Conservation (phyloP, 2,113 vertebrate species). For the Phalacrocorax pelagicus region DNA sequence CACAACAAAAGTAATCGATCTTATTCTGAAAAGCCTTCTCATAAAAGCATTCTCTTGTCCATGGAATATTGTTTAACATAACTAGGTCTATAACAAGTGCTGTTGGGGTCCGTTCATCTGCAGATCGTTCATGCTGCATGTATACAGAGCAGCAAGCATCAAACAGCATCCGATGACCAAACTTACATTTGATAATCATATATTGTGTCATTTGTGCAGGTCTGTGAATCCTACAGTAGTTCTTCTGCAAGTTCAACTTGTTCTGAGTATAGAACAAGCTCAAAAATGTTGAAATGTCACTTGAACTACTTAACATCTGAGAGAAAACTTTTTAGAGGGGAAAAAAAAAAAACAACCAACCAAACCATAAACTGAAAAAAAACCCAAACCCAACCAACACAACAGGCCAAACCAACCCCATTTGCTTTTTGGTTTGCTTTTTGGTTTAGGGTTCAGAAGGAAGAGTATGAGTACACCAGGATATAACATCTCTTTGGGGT, state of each 20-base stretch:
- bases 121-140: not conserved
- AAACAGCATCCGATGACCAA: not conserved
- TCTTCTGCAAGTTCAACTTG: not conserved
- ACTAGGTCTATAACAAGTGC: not conserved
- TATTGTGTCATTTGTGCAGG: not conserved
- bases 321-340: not conserved
- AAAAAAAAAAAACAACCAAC: no score
- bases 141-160: accelerated
- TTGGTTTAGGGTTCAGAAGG: not conserved
- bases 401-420: not conserved
- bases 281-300: not conserved
- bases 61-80: not conserved
- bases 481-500: not conserved
- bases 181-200: not conserved
- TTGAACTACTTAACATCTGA: not conserved
- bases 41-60: not conserved
- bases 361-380: not conserved
- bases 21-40: not conserved
- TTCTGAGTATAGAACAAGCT: not conserved
- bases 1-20: not conserved
- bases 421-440: not conserved
- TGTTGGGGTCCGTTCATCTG: not conserved
- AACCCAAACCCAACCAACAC: not conserved
- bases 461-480: not conserved
- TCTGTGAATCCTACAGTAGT: not conserved